Base-by-base conservation (phyloP, 1,140 invertebrate species). In the Mya arenaria region DNA sequence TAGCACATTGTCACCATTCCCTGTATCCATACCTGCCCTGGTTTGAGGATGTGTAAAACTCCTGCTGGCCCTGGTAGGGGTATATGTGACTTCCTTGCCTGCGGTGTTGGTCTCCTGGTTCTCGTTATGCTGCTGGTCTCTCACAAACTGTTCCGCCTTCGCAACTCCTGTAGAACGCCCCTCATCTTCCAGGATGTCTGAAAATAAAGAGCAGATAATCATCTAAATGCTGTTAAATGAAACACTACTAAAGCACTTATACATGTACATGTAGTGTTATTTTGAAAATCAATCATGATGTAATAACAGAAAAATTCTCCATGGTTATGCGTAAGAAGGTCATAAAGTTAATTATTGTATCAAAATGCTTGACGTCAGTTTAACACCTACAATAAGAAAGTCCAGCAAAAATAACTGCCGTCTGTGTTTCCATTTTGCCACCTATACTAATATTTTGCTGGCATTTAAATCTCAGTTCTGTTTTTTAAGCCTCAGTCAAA, bases 141-240 rank as follows among this genome's bases (percentile, higher is more conserved):
- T 63, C 17, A 73, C 28, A 65, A 82, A 82, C 52, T 73, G 66
- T 36, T 82, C 79, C 17, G 79, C 68, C 34, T 74, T 82, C 0
- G 23, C 30, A 32, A 82, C 32, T 19, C 79, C 69, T 39, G 69
- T 41, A n/a, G 60, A 65, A 4, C 48, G 32, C 0, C 17, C 68
- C 60, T 82, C 79, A 74, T 82, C 79, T 34, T 82, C 79, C 13
- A 82, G 30, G 19, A 82, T 82, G 56, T 82, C 79, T 82, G 69
- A 74, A 73, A 74, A 48, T 23, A 34, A 81, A 1, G 17, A 97
- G 37, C 15, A 1, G 48, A 63, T 28, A 34, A 32, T 55, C 2
- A 52, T 52, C n/a, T n/a, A n/a, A n/a, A n/a, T n/a, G n/a, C n/a
- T n/a, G n/a, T n/a, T n/a, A n/a, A 52, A 52, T 52, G 2, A 52